Evolutionary conservation across 2,888 invertebrate species (phyloP).

Genomic region (Trimorus sp.): DNA sequence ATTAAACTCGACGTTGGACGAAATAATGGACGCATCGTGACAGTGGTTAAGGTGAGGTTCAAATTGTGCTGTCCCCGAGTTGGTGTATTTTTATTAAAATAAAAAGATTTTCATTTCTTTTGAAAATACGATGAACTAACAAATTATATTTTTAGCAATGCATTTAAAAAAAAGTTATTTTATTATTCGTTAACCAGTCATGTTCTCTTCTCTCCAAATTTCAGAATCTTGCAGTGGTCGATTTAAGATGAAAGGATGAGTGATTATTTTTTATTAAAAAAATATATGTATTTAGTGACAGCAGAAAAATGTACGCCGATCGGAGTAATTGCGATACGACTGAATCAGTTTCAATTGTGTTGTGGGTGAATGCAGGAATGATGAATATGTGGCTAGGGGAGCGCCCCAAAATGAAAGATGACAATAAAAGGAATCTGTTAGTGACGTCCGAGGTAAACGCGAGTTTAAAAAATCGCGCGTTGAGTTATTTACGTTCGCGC

Average conservation of each 20-base stretch:
- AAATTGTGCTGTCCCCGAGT: too few species aligned
- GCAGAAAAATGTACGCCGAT: conserved; percentile 6
- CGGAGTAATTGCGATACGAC: conserved; percentile 12
- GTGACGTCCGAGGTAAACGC: conserved; percentile 47
- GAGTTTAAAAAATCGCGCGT: conserved; percentile 48
- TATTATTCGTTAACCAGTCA: too few species aligned
- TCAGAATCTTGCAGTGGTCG: too few species aligned
- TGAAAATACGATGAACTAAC: background rate
- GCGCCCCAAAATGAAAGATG: conserved; percentile 35
- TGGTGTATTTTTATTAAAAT: too few species aligned
- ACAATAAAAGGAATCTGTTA: conserved; percentile 54
- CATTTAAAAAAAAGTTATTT: too few species aligned
- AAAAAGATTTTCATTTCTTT: too few species aligned
- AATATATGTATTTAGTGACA: too few species aligned
- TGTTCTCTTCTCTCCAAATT: too few species aligned
- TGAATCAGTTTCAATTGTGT: conserved; percentile 42
- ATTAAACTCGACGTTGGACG: background rate
- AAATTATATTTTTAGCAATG: background rate
- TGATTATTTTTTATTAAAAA: too few species aligned
- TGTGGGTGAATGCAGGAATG: conserved; percentile 31
- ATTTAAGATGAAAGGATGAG: too few species aligned
- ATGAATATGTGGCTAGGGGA: conserved; percentile 55
- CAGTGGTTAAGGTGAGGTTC: too few species aligned
- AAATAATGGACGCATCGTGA: conserved; percentile 1
- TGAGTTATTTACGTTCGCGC: conserved; percentile 45